Conservation (phyloP, 2,888 invertebrate species). For the Blomia tropicalis region DNA sequence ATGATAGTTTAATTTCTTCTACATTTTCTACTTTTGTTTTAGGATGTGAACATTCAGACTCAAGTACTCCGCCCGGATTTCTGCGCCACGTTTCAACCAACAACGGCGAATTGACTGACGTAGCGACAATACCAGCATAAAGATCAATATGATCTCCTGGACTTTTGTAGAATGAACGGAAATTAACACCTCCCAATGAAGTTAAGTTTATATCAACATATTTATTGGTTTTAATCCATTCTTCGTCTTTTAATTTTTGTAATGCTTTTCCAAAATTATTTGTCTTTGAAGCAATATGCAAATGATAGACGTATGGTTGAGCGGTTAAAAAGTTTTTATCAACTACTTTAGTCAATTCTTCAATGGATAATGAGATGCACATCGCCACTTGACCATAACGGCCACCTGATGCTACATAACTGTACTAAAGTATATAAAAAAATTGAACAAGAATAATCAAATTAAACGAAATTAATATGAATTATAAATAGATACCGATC, state of each 20-base stretch:
- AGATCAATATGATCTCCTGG: slow-evolving; percentile 30
- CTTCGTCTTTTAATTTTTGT: background rate
- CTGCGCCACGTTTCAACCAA: slow-evolving; percentile 39
- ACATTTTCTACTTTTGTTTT: slow-evolving; percentile 31
- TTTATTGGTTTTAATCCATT: background rate
- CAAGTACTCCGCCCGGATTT: slow-evolving; percentile 32
- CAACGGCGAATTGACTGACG: slow-evolving; percentile 32
- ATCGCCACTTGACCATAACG: slow-evolving; percentile 70
- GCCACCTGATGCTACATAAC: slow-evolving; percentile 35
- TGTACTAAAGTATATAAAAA: slow-evolving; percentile 30
- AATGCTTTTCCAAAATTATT: background rate
- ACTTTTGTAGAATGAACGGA: slow-evolving; percentile 15
- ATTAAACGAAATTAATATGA: too few relatives aligned
- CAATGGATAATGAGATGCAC: slow-evolving; percentile 56
- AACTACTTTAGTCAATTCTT: slow-evolving; percentile 44
- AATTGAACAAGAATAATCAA: background rate
- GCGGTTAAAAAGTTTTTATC: slow-evolving; percentile 18
- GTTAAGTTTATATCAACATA: background rate
- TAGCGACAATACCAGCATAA: slow-evolving; percentile 33
- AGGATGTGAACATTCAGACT: slow-evolving; percentile 33
- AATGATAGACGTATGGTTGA: slow-evolving; percentile 18
- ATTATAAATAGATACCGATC: background rate
- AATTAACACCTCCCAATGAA: background rate
- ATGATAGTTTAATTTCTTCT: slow-evolving; percentile 28
- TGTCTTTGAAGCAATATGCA: background rate